Conservation (phyloP, 2,888 invertebrate genomes). For the Pandemis cinnamomeana region DNA sequence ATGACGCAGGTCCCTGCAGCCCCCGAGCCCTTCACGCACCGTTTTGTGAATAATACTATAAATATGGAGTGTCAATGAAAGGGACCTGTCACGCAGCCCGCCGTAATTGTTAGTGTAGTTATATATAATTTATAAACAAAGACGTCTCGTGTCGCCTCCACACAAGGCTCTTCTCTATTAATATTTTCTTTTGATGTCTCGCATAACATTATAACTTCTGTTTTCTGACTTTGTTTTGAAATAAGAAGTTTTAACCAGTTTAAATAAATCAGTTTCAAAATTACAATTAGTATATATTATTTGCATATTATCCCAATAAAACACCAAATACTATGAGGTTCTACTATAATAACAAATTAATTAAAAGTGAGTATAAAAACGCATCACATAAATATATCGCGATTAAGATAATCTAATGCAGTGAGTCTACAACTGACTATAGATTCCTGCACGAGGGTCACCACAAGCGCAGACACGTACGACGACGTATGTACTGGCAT, state of each 20-base stretch:
- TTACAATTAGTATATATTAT: slow-evolving; percentile 61
- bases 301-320: slow-evolving; percentile 6
- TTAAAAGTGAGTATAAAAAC: not conserved
- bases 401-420: not conserved
- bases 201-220: slow-evolving; percentile 56
- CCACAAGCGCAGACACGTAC: no score
- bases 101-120: slow-evolving; percentile 52
- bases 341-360: not conserved
- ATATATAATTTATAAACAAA: slow-evolving; percentile 48
- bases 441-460: no score
- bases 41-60: not conserved
- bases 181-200: slow-evolving; percentile 53
- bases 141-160: slow-evolving; percentile 57
- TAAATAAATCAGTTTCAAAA: slow-evolving; percentile 66
- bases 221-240: slow-evolving; percentile 64
- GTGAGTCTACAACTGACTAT: not conserved
- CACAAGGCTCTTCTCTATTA: slow-evolving; percentile 56
- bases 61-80: slow-evolving; percentile 14
- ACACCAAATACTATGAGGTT: not conserved
- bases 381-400: not conserved
- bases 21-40: slow-evolving; percentile 8
- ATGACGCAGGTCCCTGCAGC: slow-evolving; percentile 47
- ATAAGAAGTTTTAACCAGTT: slow-evolving; percentile 68
- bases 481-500: no score
- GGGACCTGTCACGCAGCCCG: slow-evolving; percentile 52